Evolutionary conservation across 2,113 vertebrate species (phyloP).

Genomic region (Microcebus murinus): DNA sequence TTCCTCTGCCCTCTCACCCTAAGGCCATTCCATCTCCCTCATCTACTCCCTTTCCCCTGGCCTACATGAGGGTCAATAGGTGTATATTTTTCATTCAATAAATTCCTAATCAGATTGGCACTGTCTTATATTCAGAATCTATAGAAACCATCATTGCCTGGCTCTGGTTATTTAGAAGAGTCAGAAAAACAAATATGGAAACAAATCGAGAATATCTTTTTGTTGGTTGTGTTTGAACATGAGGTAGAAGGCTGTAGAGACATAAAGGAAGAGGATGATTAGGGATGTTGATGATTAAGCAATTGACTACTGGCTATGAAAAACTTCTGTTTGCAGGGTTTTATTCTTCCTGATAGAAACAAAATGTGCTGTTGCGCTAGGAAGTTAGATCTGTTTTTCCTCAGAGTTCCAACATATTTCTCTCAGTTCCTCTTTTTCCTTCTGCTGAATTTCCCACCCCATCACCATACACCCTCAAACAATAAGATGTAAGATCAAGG

Average conservation of each 20-base stretch:
- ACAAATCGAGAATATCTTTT: background rate
- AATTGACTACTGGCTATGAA: background rate
- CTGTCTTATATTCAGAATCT: background rate
- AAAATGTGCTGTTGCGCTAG: background rate
- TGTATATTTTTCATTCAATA: background rate
- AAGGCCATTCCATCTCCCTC: background rate
- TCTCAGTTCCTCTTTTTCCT: background rate
- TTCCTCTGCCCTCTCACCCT: background rate
- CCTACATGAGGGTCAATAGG: background rate
- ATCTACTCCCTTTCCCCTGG: background rate
- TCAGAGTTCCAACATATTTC: background rate
- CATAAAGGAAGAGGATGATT: background rate
- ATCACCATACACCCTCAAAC: background rate
- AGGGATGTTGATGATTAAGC: background rate
- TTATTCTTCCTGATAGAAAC: background rate
- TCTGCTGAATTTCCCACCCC: background rate
- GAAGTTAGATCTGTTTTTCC: background rate
- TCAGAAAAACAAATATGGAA: background rate
- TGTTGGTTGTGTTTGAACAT: background rate
- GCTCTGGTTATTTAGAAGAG: background rate
- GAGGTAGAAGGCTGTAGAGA: background rate
- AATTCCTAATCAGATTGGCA: background rate
- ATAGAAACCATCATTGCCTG: background rate
- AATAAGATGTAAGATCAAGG: background rate
- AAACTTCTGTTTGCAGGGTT: background rate